Conservation (phyloP, 2,797 vertebrate genomes). For the Cirrhinus mrigala region DNA sequence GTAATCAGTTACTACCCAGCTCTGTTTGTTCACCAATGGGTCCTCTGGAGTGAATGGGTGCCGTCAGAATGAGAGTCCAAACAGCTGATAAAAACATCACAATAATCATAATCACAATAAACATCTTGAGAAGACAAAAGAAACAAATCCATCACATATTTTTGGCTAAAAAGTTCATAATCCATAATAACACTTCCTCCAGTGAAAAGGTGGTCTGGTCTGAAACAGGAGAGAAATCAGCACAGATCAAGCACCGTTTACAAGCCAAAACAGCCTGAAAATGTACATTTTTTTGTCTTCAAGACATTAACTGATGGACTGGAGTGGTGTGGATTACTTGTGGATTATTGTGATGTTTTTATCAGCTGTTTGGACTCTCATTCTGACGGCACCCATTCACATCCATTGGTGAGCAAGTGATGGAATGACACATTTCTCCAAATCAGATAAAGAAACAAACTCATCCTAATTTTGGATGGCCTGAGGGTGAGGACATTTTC, state of each 20-base stretch:
- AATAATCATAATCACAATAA: too few relatives aligned
- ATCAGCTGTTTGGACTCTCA: background rate
- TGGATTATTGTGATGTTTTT: too few relatives aligned
- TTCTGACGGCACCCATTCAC: constrained; percentile 11
- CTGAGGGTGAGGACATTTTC: too few relatives aligned
- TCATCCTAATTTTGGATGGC: too few relatives aligned
- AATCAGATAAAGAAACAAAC: too few relatives aligned
- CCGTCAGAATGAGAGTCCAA: background rate
- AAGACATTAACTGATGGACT: background rate
- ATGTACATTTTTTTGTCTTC: background rate
- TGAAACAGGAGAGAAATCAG: too few relatives aligned
- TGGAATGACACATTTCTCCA: background rate
- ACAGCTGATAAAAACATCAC: background rate
- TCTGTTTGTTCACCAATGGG: too few relatives aligned
- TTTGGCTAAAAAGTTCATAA: too few relatives aligned
- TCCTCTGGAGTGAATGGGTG: constrained; percentile 1
- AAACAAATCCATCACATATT: background rate
- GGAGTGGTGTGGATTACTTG: too few relatives aligned
- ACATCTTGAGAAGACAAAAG: background rate
- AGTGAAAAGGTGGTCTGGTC: too few relatives aligned
- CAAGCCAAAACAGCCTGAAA: background rate
- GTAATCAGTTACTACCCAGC: too few relatives aligned
- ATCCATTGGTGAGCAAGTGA: background rate
- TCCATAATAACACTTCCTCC: background rate
- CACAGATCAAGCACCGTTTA: background rate